Percentiles rank a stretch among this genome's conserved stretches.
Conservation (phyloP, 2,113 vertebrate species). For the Pimephales promelas region DNA sequence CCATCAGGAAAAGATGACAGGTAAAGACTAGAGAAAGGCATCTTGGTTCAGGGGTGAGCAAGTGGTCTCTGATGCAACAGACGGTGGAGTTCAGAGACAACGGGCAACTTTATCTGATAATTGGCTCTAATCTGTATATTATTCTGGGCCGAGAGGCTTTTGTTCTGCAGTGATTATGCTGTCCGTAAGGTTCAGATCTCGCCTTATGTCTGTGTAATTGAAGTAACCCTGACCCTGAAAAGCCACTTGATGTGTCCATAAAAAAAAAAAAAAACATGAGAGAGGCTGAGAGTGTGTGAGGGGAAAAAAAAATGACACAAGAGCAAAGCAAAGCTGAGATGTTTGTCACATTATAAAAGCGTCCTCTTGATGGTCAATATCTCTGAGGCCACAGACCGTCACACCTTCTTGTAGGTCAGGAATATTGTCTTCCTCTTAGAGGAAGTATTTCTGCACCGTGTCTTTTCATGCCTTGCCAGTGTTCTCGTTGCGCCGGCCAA, state of each 20-base stretch:
- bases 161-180: slow-evolving; percentile 35
- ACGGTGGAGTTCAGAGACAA: not conserved
- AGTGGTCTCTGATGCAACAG: not conserved
- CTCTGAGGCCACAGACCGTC: slow-evolving; percentile 9
- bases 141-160: not conserved
- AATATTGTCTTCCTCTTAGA: slow-evolving; percentile 32
- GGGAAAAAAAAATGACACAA: not conserved
- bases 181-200: slow-evolving; percentile 19
- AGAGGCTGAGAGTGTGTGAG: not conserved
- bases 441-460: slow-evolving; percentile 4
- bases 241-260: slow-evolving; percentile 27
- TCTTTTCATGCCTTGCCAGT: slow-evolving; percentile 32
- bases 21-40: slow-evolving; percentile 20
- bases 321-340: not conserved
- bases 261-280: slow-evolving; percentile 18
- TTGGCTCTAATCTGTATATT: slow-evolving; percentile 48
- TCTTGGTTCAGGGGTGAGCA: slow-evolving; percentile 16
- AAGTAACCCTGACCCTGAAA: slow-evolving; percentile 21
- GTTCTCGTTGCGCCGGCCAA: not conserved
- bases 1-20: not conserved
- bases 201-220: slow-evolving; percentile 47
- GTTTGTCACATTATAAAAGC: slow-evolving; percentile 28
- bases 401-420: slow-evolving; percentile 29
- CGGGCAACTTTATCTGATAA: slow-evolving; percentile 26
- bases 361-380: not conserved